Base-by-base conservation (phyloP, 1,140 invertebrate species). In the Hirudo medicinalis region DNA sequence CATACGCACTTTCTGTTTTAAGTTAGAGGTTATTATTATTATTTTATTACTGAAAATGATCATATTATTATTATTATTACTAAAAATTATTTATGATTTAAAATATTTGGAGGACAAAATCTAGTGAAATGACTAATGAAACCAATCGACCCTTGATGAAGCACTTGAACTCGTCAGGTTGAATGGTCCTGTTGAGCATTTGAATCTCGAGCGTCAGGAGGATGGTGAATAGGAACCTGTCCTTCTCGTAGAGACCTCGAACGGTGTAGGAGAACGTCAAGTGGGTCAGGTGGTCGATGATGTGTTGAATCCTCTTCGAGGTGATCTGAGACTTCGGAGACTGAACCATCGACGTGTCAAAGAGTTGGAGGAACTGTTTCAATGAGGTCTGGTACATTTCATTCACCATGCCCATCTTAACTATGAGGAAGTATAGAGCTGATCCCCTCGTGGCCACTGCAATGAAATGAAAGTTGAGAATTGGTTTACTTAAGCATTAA, bases 391-490 rank as follows among this genome's bases (percentile, higher is more conserved):
- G 73, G 79, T 97, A 97, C 94, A 97, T 97, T 5, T 89, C 86
- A 78, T 95, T 96, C 0, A 97, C 92, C 77, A 92, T 91, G 75
- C 90, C 91, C 93, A 97, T 96, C 83, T 97, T 94, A 0, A 95
- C 93, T 72, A 97, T 96, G 0, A 97, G 84, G 78, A 97, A 97
- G 77, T 97, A 97, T 0, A 97, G 82, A 71, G 95, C 94, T 0
- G 91, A 94, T 27, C 94, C 94, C 74, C 93, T 84, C 0, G 89
- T 89, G 11, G 94, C 94, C 4, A 97, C 92, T 9, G 75, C 49
- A 22, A 20, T 29, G 15, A 15, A 29, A 29, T 25, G 57, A 25
- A 5, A 5, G 8, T 63, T 22, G 29, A 25, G 11, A 4, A 63
- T 63, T 63, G 57, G 3, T 63, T 25, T 63, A 63, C 8, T 20